A percentile compares a stretch with the other conserved stretches of the same genome.
Conservation (phyloP, 2,797 vertebrate species). For the Micrastur ruficollis region DNA sequence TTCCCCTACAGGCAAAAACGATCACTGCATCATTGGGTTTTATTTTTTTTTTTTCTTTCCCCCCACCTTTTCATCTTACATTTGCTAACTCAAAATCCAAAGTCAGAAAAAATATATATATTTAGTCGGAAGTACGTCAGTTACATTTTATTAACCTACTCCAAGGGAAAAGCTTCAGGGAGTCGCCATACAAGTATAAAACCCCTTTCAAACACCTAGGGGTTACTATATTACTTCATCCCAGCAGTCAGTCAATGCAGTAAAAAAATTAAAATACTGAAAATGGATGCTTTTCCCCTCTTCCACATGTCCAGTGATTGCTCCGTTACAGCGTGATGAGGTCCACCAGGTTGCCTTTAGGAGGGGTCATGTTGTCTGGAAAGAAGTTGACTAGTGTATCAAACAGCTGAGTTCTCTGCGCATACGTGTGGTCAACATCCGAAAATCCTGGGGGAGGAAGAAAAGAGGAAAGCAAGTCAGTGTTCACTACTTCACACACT, state of each 20-base stretch:
- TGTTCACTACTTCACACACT: not conserved
- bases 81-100: slow-evolving; percentile 66
- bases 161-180: slow-evolving; percentile 60
- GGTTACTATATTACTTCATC: slow-evolving; percentile 64
- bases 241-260: slow-evolving; percentile 62
- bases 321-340: slow-evolving; percentile 91
- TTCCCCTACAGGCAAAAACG: slow-evolving; percentile 35
- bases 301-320: slow-evolving; percentile 25
- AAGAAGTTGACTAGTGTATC: slow-evolving; percentile 99
- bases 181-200: slow-evolving; percentile 67
- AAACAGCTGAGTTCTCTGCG: slow-evolving; percentile 96
- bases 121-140: slow-evolving; percentile 69
- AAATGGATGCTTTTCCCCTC: slow-evolving; percentile 58
- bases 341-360: slow-evolving; percentile 98
- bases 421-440: slow-evolving; percentile 95
- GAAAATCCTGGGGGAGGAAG: slow-evolving; percentile 86
- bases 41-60: not conserved
- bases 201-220: slow-evolving; percentile 64
- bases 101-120: slow-evolving; percentile 75
- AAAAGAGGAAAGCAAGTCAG: not conserved
- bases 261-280: slow-evolving; percentile 69
- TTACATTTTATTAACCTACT: slow-evolving; percentile 79
- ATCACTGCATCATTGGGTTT: slow-evolving; percentile 34
- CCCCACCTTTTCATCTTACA: slow-evolving; percentile 22
- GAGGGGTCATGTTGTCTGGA: slow-evolving; percentile 98